Percentiles rank a stretch among this genome's conserved stretches.
Evolutionary conservation across 2,888 invertebrate species (phyloP).

Genomic region (Lissonota sp.): DNA sequence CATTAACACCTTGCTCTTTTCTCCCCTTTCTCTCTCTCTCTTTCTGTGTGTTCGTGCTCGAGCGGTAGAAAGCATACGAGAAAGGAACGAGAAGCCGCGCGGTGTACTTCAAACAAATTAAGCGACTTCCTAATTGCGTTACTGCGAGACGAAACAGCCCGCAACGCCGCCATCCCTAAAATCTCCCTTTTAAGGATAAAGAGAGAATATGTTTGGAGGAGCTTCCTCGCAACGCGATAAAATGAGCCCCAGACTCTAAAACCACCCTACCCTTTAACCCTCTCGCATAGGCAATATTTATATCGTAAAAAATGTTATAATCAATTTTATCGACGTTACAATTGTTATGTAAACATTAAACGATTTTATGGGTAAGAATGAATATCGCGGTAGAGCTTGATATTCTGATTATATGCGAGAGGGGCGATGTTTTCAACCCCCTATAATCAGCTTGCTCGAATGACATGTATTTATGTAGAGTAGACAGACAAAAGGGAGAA

Average conservation of each 20-base stretch:
- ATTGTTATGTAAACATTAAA: no score
- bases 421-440: no score
- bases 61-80: constrained; percentile 40
- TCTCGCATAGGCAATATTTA: no score
- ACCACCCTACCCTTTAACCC: neutral
- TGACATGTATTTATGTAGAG: constrained; percentile 27
- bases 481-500: constrained; percentile 40
- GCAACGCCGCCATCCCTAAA: constrained; percentile 15
- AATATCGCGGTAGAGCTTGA: no score
- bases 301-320: no score
- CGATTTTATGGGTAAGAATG: no score
- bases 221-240: constrained; percentile 20
- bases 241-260: neutral
- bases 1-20: constrained; percentile 80
- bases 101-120: constrained; percentile 83
- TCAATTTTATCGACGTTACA: no score
- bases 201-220: constrained; percentile 11
- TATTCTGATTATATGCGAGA: no score
- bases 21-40: neutral
- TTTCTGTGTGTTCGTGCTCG: constrained; percentile 40
- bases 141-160: constrained; percentile 70
- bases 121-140: constrained; percentile 81
- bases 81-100: constrained; percentile 50
- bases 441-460: no score
- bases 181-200: neutral